Conservation (phyloP, 2,113 vertebrate genomes). For the Anolis sagrei region DNA sequence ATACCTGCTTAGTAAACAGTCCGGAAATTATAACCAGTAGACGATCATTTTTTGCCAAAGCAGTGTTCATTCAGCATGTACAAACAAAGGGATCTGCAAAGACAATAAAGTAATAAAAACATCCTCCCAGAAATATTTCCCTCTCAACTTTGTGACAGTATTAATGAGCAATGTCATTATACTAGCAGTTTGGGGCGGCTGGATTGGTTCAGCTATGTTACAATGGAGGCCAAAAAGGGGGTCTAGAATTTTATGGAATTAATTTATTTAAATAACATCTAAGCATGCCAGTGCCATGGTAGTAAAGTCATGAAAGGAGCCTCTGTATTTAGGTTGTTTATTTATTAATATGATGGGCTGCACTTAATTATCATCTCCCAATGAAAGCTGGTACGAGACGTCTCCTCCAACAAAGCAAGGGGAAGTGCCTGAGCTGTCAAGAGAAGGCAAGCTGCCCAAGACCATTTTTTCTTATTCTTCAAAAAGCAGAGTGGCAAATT, state of each 20-base stretch:
- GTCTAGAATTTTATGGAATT: conserved; percentile 56
- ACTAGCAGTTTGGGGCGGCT: conserved; percentile 49
- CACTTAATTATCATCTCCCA: conserved; percentile 34
- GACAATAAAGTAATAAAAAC: conserved; percentile 61
- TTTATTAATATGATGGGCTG: conserved; percentile 31
- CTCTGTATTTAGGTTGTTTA: conserved; percentile 32
- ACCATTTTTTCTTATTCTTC: conserved; percentile 1
- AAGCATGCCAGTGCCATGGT: not conserved
- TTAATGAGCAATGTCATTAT: conserved; percentile 46
- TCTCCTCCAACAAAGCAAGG: conserved; percentile 31
- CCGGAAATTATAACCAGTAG: conserved; percentile 37
- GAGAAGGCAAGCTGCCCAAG: conserved; percentile 31
- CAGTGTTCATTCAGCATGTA: conserved; percentile 40
- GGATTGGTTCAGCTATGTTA: conserved; percentile 65
- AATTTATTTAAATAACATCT: conserved; percentile 41
- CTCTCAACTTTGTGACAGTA: conserved; percentile 35
- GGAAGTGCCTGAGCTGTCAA: conserved; percentile 45
- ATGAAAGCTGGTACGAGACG: conserved; percentile 30
- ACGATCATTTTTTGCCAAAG: conserved; percentile 37
- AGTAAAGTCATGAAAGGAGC: conserved; percentile 34
- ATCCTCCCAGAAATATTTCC: conserved; percentile 50
- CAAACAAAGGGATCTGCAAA: conserved; percentile 66
- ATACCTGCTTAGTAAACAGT: conserved; percentile 45
- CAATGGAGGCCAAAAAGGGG: conserved; percentile 49
- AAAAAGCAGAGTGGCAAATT: conserved; percentile 13